Evolutionary conservation across 2,888 invertebrate species (phyloP), one percentile per base, ranked within the genome.

Genomic region (Oxytorus armatus): DNA sequence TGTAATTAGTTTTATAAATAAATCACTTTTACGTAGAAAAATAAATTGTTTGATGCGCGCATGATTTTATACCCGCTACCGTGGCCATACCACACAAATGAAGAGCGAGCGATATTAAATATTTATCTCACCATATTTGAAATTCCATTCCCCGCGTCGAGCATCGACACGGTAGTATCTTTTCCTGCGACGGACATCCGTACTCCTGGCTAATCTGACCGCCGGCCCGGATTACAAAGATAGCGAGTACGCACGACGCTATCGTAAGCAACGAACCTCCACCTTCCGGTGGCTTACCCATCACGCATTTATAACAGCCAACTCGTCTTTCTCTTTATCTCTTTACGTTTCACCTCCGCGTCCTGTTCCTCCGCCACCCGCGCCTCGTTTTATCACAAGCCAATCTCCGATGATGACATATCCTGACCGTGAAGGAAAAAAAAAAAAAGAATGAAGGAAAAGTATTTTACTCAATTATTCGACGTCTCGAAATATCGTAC

Each of bases 91-190:
- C n/a, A n/a, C n/a, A n/a, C n/a, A n/a, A n/a, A n/a, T n/a, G n/a
- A n/a, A n/a, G n/a, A n/a, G n/a, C n/a, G n/a, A n/a, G n/a, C n/a
- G n/a, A n/a, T n/a, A n/a, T n/a, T n/a, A n/a, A n/a, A n/a, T n/a
- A n/a, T 42, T 23, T 11, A 61, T 10, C 61, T 81, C 93, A 97
- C 97, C 97, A 97, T 93, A 97, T 96, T 93, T 97, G 97, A 85
- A 96, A 93, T 88, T 97, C 97, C 88, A 96, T 95, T 87, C 95
- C 94, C 57, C 96, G 94, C 82, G 95, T 93, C 29, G 96, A 95
- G 91, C 97, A 97, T 86, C 97, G 94, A 90, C 97, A 97, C 23
- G 97, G 97, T 75, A 96, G 92, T 86, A 97, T 97, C 57, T 94
- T 93, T 87, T 96, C 96, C 79, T 96, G 95, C 25, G 95, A 93